Evolutionary conservation across 1,140 invertebrate genomes (phyloP).

Genomic region (Piezodorus guildinii): DNA sequence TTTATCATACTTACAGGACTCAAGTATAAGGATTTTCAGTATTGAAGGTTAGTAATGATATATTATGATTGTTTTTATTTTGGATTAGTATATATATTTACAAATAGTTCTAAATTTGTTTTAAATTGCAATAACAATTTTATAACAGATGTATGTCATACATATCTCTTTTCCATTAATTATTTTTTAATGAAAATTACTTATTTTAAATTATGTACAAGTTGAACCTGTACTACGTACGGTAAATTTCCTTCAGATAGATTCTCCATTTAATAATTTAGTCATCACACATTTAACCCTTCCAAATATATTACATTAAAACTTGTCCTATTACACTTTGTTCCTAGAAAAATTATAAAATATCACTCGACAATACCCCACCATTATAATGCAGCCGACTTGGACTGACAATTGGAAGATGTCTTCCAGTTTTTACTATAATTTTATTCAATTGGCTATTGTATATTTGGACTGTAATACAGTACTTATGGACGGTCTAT

Average conservation of each 20-base stretch:
- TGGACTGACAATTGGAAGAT: background rate
- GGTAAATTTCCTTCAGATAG: background rate
- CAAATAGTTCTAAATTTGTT: constrained; percentile 17
- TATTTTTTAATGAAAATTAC: constrained; percentile 6
- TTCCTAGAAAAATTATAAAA: background rate
- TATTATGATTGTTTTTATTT: constrained; percentile 6
- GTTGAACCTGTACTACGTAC: background rate
- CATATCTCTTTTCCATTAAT: background rate
- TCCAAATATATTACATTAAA: background rate
- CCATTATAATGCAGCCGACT: constrained; percentile 3
- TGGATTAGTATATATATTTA: constrained; percentile 19
- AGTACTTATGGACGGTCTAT: background rate
- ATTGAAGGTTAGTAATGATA: no score
- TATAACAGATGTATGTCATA: constrained; percentile 16
- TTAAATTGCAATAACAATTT: constrained; percentile 11
- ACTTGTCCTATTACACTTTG: background rate
- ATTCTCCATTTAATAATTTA: background rate
- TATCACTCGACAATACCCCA: background rate
- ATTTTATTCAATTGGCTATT: background rate
- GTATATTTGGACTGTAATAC: background rate
- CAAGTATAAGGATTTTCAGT: no score
- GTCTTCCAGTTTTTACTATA: background rate
- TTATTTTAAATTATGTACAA: constrained; percentile 6
- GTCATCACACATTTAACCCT: background rate
- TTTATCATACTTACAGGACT: background rate